These are phyloP conservation scores for Hypomesus transpacificus DNA, from an alignment of 2,113 vertebrate genomes.

Conservation along the genomic window DNA sequence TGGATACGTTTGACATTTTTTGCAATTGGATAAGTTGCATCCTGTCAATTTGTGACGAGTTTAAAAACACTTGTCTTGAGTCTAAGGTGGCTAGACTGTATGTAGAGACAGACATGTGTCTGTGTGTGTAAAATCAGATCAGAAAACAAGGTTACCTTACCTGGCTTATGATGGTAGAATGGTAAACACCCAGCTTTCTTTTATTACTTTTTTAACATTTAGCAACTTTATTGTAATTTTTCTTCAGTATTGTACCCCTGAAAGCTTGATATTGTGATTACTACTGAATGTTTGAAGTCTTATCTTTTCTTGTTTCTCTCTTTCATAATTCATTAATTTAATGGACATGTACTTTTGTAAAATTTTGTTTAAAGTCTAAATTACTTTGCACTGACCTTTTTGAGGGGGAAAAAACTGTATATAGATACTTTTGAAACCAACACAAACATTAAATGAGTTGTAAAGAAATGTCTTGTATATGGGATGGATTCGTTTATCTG, in stretches of 20 bases:
- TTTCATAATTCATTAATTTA: slow-evolving; percentile 83
- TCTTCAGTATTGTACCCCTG: not conserved
- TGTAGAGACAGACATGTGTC: not conserved
- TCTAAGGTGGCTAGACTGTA: not conserved
- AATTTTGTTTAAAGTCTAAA: slow-evolving; percentile 75
- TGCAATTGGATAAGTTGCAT: too few relatives aligned
- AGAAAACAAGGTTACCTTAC: not conserved
- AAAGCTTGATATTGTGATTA: slow-evolving; percentile 75
- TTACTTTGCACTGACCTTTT: slow-evolving; percentile 85
- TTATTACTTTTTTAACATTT: slow-evolving; percentile 1
- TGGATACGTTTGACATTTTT: too few relatives aligned
- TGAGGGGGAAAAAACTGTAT: slow-evolving; percentile 73
- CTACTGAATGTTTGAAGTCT: slow-evolving; percentile 74
- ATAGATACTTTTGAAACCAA: slow-evolving; percentile 77
- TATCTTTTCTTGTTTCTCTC: slow-evolving; percentile 66
- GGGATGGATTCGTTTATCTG: slow-evolving; percentile 82
- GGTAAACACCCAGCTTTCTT: not conserved
- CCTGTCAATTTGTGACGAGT: too few relatives aligned
- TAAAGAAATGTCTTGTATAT: slow-evolving; percentile 77
- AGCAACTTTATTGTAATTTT: not conserved
- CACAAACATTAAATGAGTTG: slow-evolving; percentile 83
- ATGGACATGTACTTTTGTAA: slow-evolving; percentile 79
- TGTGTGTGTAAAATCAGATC: not conserved
- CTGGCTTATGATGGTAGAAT: not conserved
- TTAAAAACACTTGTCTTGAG: too few relatives aligned